These are phyloP conservation scores for Taurulus bubalis DNA, from an alignment of 2,113 vertebrate genomes.

Conservation along the genomic window DNA sequence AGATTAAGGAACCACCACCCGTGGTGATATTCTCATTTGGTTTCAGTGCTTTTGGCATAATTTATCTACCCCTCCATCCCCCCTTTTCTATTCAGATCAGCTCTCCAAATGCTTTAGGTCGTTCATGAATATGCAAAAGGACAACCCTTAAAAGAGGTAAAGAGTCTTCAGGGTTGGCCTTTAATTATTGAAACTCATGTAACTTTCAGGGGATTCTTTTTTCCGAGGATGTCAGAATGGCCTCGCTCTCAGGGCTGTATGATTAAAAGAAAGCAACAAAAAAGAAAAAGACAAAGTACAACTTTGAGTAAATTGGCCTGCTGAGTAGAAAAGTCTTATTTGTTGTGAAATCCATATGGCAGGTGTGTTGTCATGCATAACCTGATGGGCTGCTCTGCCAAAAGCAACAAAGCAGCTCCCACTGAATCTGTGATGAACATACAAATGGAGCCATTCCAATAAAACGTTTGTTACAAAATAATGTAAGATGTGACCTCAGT, in stretches of 20 bases:
- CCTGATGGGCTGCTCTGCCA: constrained; percentile 20
- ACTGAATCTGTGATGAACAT: constrained; percentile 4
- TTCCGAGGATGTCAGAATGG: constrained; percentile 29
- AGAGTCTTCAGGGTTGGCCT: constrained; percentile 61
- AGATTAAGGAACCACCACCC: constrained; percentile 67
- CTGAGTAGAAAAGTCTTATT: constrained; percentile 16
- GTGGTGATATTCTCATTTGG: constrained; percentile 62
- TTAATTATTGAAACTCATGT: constrained; percentile 64
- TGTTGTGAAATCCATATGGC: constrained; percentile 45
- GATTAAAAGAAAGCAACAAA: constrained; percentile 21
- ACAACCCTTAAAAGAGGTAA: constrained; percentile 53
- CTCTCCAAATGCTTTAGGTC: constrained; percentile 66
- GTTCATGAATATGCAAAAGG: constrained; percentile 77
- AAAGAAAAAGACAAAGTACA: constrained; percentile 27
- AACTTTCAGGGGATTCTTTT: constrained; percentile 54
- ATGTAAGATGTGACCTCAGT: neutral
- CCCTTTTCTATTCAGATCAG: constrained; percentile 70
- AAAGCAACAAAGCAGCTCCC: constrained; percentile 5
- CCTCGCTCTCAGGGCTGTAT: neutral
- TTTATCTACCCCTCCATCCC: constrained; percentile 40
- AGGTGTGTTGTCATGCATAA: constrained; percentile 40
- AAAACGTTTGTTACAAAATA: neutral
- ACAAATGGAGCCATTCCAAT: neutral
- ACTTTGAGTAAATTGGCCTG: constrained; percentile 33
- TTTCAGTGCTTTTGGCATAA: constrained; percentile 70